Evolutionary conservation across 2,888 invertebrate genomes (phyloP), one percentile per base, ranked within the genome.

Genomic region (Drosophila meridiana): DNA sequence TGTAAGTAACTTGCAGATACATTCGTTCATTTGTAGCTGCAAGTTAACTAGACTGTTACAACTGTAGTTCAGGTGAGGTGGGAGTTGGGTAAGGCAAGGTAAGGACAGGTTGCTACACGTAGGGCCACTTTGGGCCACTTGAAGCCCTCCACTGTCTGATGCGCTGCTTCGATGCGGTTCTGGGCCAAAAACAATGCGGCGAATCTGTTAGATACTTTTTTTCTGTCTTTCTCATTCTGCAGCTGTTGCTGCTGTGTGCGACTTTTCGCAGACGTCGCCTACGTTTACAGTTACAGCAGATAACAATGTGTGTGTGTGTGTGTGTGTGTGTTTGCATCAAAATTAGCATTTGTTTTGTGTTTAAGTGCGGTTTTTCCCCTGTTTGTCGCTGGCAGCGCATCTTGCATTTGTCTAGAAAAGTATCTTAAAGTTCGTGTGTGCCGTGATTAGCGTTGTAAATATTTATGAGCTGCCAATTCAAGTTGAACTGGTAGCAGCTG

Each of bases 21-120:
- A 89, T 83, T 89, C 57, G 77, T 85, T 80, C 63, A 58, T 84
- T 77, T 84, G 77, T 87, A 64, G 82, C 43, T 84, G 71, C 88
- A 76, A 82, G 90, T 82, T 86, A 88, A 86, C 83, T 90, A 86
- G 90, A 90, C 89, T 90, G 86, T 86, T 86, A 90, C 85, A 86
- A 73, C 76, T 73, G 82, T 67, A 43, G 14, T 11, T 9, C n/a
- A 11, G 7, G 2, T 5, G 3, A 11, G 14, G 4, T 4, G 1
- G 43, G 42, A 9, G 32, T 13, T 13, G 26, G 32, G 47, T 0
- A 2, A 4, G 20, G 8, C n/a, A 14, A 26, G 36, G 20, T 36
- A 38, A 26, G 48, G 63, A 32, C n/a, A 26, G 26, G 62, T 50
- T 40, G 53, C 5, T 36, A 34, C 36, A 28, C 32, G 20, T 62